Conservation (phyloP, 2,888 invertebrate species). For the Schrankia costaestrigalis region DNA sequence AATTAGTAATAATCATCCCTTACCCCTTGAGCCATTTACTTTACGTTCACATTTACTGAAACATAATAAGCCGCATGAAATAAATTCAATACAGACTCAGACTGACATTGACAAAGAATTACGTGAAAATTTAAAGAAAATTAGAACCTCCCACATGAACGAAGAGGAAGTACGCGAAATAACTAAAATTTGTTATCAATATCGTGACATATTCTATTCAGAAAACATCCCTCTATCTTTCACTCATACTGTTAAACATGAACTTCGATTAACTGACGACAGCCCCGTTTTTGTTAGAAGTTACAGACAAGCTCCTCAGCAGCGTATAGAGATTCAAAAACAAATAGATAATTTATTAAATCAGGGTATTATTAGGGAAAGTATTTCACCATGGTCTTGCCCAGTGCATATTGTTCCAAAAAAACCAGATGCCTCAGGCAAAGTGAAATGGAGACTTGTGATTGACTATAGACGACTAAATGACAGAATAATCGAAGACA, state of each 20-base stretch:
- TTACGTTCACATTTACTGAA: too few species aligned
- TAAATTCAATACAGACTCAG: too few species aligned
- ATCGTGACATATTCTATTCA: slow-evolving; percentile 31
- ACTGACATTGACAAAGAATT: too few species aligned
- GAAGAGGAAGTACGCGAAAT: slow-evolving; percentile 25
- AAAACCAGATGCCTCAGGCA: slow-evolving; percentile 1
- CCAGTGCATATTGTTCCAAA: slow-evolving; percentile 3
- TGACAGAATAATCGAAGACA: slow-evolving; percentile 9
- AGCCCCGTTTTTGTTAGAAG: neutral
- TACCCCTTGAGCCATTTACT: too few species aligned
- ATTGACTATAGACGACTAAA: slow-evolving; percentile 44
- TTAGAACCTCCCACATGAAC: slow-evolving; percentile 22
- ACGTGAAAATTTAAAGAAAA: slow-evolving; percentile 13
- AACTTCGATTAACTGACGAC: slow-evolving; percentile 23
- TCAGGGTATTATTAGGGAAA: neutral
- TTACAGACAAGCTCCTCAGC: neutral
- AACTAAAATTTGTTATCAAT: slow-evolving; percentile 21
- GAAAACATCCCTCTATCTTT: slow-evolving; percentile 25
- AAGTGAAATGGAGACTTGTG: slow-evolving; percentile 27
- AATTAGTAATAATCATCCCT: too few species aligned
- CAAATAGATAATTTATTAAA: slow-evolving; percentile 3
- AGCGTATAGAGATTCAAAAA: neutral
- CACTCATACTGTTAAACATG: slow-evolving; percentile 31
- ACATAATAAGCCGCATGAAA: too few species aligned
- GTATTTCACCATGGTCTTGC: slow-evolving; percentile 1